A percentile compares a stretch with the other conserved stretches of the same genome.
Conservation (phyloP, 2,113 vertebrate species). For the Sylvia atricapilla region DNA sequence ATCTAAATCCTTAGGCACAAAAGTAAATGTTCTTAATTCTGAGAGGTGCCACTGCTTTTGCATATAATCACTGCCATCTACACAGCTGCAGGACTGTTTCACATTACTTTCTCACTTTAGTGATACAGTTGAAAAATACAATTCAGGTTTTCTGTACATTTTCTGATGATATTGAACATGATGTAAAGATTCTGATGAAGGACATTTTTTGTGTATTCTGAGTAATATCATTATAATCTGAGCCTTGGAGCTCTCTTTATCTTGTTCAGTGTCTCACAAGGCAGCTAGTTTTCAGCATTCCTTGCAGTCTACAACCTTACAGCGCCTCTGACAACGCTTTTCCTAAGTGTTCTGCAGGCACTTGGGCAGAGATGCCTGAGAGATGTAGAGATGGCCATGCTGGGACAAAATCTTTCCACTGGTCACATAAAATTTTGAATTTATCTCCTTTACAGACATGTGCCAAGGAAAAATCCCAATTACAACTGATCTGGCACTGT, state of each 20-base stretch:
- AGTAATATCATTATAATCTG: background rate
- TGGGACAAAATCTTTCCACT: background rate
- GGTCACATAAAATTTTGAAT: background rate
- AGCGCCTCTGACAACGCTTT: background rate
- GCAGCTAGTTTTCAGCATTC: background rate
- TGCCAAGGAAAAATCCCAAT: background rate
- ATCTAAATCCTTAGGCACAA: background rate
- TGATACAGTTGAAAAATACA: background rate
- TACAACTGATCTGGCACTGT: background rate
- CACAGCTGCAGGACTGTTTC: background rate
- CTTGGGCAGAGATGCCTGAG: background rate
- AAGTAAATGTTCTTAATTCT: background rate
- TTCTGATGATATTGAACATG: background rate
- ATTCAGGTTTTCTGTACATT: background rate
- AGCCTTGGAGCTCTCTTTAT: background rate
- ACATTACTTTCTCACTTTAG: background rate
- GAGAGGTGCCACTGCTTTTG: background rate
- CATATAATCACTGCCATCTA: background rate
- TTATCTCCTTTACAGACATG: background rate
- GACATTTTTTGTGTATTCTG: background rate
- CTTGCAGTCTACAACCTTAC: background rate
- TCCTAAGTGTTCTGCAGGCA: fast-evolving
- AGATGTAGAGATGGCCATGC: background rate
- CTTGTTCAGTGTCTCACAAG: fast-evolving
- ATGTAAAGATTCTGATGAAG: background rate